Evolutionary conservation across 2,888 invertebrate genomes (phyloP), one percentile per base, ranked within the genome.

Genomic region (Neoitamus cyanurus): DNA sequence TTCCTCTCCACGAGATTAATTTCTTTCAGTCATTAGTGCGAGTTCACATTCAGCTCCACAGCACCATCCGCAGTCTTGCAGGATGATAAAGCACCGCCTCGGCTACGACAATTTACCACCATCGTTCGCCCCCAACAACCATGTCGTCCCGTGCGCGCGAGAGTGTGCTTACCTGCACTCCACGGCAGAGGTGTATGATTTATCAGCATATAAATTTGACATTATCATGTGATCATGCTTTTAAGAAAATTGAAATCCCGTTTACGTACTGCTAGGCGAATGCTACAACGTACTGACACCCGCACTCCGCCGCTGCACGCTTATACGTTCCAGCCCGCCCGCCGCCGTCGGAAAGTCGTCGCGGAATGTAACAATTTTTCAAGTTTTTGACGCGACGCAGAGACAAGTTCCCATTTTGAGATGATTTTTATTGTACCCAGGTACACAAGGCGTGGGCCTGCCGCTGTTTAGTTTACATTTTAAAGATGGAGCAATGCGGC

Each of bases 231-330:
- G 84, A 85, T 84, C 84, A 84, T 48, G 85, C 86, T 86, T 86
- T 86, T 84, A 86, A 82, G 84, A 83, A 86, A 86, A 86, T 86
- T 86, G 86, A 86, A 86, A 86, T 83, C 84, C 84, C 83, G 84
- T 86, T 83, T 80, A 69, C 13, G 25, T 37, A 37, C 42, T 4
- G 42, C 34, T 25, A 6, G n/a, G 82, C 69, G 42, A 69, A 69
- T 69, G 31, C 28, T 82, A 37, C 69, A 37, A 37, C 36, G 13
- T 69, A 11, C 69, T 42, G 20, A 30, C 28, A 9, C 15, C 30
- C 31, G 58, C 25, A 9, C 58, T 2, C 11, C 9, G 58, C 0
- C 15, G 20, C 9, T 58, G 6, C 58, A 42, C 13, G n/a, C 34
- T 80, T 42, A 20, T 1, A 73, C 15, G 15, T 34, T n/a, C 42